These are phyloP conservation scores for Carpatolechia fugitivella DNA, from an alignment of 2,888 invertebrate genomes.

Conservation along the genomic window DNA sequence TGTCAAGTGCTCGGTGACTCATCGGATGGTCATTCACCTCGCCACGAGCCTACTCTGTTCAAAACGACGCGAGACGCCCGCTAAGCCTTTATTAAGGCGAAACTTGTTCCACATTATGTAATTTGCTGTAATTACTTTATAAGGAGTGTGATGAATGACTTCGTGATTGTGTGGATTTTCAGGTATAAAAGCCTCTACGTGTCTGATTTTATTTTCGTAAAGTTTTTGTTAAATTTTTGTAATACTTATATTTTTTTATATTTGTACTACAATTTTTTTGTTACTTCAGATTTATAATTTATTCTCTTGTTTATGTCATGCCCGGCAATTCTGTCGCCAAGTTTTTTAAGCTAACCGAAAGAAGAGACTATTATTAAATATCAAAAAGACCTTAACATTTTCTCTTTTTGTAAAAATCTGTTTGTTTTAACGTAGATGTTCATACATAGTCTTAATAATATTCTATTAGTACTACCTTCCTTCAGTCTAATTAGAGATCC, in stretches of 20 bases:
- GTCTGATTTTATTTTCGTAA: background rate
- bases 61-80: no score
- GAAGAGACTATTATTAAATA: no score
- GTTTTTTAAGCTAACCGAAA: no score
- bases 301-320: no score
- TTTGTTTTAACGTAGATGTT: no score
- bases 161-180: background rate
- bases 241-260: no score
- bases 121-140: conserved; percentile 5
- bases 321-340: no score
- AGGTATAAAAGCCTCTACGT: background rate
- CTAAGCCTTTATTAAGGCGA: conserved; percentile 31
- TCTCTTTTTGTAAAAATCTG: no score
- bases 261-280: no score
- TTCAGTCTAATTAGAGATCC: conserved; percentile 8
- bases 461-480: background rate
- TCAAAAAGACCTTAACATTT: no score
- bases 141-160: conserved; percentile 1
- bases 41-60: background rate
- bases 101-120: conserved; percentile 24
- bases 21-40: conserved; percentile 48
- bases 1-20: conserved; percentile 44
- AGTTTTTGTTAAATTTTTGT: background rate
- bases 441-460: no score
- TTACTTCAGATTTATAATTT: no score